Percentiles rank a stretch among this genome's conserved stretches.
These are phyloP conservation scores for Sinocyclocheilus anshuiensis DNA, from an alignment of 2,113 vertebrate species.

Conservation along the genomic window DNA sequence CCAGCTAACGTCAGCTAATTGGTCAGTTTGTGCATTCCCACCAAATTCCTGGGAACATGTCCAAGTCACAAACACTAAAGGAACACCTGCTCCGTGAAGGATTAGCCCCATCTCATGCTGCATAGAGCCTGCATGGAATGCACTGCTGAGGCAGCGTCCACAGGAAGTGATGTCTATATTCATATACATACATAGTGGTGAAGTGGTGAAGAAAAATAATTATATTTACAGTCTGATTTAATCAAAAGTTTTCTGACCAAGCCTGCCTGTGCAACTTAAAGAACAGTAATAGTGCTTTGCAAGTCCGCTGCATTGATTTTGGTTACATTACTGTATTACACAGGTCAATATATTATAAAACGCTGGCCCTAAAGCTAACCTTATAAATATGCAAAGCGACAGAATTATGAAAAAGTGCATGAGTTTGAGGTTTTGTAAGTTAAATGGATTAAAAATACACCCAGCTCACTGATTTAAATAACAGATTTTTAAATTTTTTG, in stretches of 20 bases:
- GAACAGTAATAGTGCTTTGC: not conserved
- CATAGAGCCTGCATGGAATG: slow-evolving; percentile 52
- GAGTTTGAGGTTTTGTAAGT: not conserved
- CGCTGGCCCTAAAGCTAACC: not conserved
- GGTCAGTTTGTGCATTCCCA: slow-evolving; percentile 24
- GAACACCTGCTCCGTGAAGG: slow-evolving; percentile 31
- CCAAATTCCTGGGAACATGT: slow-evolving; percentile 52
- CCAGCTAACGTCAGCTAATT: slow-evolving; percentile 6
- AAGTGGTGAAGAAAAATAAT: not conserved
- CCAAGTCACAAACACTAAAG: slow-evolving; percentile 62
- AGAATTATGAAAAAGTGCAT: not conserved
- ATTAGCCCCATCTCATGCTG: slow-evolving; percentile 49
- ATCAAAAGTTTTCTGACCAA: not conserved
- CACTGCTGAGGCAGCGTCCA: slow-evolving; percentile 56
- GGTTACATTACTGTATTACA: not conserved
- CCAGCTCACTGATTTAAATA: no score
- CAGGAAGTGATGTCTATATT: slow-evolving; percentile 67
- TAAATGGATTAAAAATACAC: not conserved
- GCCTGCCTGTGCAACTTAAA: not conserved
- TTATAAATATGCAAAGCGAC: not conserved
- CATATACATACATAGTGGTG: not conserved
- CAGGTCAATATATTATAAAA: slow-evolving; percentile 15
- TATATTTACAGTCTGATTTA: slow-evolving; percentile 10
- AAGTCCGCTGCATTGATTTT: slow-evolving; percentile 17
- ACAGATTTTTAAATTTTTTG: no score